phyloP scores from a whole-genome alignment of 2,888 invertebrate species.

The Lacanobia oleracea region DNA sequence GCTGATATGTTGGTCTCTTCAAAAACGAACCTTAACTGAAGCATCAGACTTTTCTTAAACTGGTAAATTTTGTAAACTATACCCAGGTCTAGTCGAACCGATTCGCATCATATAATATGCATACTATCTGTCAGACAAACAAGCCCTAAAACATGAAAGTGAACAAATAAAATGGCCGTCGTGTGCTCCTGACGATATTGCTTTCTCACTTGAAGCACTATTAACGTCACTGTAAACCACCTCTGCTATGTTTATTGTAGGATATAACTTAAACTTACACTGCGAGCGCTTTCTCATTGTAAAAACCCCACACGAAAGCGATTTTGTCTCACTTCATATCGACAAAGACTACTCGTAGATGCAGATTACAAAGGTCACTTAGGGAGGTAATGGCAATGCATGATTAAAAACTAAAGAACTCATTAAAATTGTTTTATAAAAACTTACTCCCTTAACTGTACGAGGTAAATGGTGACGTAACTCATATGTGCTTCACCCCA shows the following conservation, averaged over 20 bases:
- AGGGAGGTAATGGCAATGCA: no score
- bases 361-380: neutral
- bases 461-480: neutral
- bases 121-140: neutral
- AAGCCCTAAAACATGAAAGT: slow-evolving; percentile 40
- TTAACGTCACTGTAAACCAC: slow-evolving; percentile 62
- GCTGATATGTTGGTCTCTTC: no score
- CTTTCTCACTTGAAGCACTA: slow-evolving; percentile 59
- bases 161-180: slow-evolving; percentile 53
- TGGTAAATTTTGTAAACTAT: no score
- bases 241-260: slow-evolving; percentile 56
- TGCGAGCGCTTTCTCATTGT: slow-evolving; percentile 56
- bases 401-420: neutral
- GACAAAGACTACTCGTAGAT: slow-evolving; percentile 2
- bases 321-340: slow-evolving; percentile 30
- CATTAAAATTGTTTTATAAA: neutral
- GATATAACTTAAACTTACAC: slow-evolving; percentile 57
- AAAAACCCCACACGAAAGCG: slow-evolving; percentile 45
- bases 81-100: no score
- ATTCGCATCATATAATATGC: neutral
- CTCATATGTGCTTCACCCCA: neutral
- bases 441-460: neutral
- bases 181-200: slow-evolving; percentile 60
- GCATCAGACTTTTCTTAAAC: no score
- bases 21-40: no score